Evolutionary conservation across 2,888 invertebrate genomes (phyloP), one percentile per base, ranked within the genome.

Genomic region (Microplitis deprimator): DNA sequence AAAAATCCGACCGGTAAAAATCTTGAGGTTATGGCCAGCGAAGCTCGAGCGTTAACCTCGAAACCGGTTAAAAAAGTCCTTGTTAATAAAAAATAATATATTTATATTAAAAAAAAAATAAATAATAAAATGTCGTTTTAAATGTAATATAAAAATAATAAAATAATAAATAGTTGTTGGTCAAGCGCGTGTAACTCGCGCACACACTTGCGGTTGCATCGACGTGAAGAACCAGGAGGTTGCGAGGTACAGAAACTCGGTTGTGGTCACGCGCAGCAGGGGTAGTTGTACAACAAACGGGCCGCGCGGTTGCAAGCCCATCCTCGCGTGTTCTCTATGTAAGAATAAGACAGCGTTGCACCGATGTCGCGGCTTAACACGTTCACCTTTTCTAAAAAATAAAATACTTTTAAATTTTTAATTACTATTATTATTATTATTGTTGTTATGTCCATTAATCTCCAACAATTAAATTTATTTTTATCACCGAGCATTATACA

Each of bases 241-340:
- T 29, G 29, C 29, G 29, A 29, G 29, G 29, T 29, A 29, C 29
- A 29, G 29, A 29, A 29, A 29, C 29, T 29, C 29, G 29, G 29
- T 29, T 29, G 41, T 73, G 65, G 73, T 73, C 73, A 73, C 73
- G 73, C 73, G 73, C 73, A 73, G 20, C 73, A 62, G 17, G 39
- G 62, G 62, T 20, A 17, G 62, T 29, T 29, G 29, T 29, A 29
- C 29, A 17, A 62, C 62, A 62, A 7, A n/a, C 20, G 20, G 20
- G 20, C 65, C 65, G 65, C n/a, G 62, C 71, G 41, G 29, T 73
- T 65, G 41, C 73, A 65, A 64, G 41, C 41, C 40, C 64, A 62
- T 64, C 41, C 62, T 73, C 73, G 73, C 65, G 73, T 73, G 65
- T 65, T 39, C 73, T 17, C 64, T 62, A 29, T 29, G 29, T 17